Evolutionary conservation across 2,113 vertebrate genomes (phyloP), one percentile per base, ranked within the genome.

Genomic region (Lepus europaeus): DNA sequence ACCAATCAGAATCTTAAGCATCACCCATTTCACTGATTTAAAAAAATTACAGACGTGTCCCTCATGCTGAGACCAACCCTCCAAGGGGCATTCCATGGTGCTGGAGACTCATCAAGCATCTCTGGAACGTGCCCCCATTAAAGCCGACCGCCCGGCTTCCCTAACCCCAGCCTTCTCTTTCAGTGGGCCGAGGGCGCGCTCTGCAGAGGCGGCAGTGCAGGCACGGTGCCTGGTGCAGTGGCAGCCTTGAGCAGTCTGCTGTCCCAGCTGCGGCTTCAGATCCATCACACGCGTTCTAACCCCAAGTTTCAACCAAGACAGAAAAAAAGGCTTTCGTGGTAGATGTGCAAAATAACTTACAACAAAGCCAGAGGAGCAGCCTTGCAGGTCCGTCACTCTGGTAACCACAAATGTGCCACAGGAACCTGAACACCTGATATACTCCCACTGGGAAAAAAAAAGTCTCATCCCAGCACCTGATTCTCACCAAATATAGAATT

Each of bases 321-420:
- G 17, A 64, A 10, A 56, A 9, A 66, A 72, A 11, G 11, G 10
- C 33, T 49, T 12, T 6, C 4, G 2, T 7, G 13, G 0, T 2
- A 36, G 11, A 74, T 31, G 23, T 3, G 53, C 51, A 85, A 59
- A 69, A 68, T 16, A 59, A n/a, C 9, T n/a, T 79, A 31, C 10
- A 78, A 25, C 79, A 31, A 64, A 64, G 56, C 29, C 8, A 31
- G 59, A 69, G 16, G 19, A 29, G 4, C 31, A 9, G 23, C 22
- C 69, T 1, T 91, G 56, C 19, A 76, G 22, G 63, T 23, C 85
- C n/a, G 19, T 5, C 29, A 2, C 8, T 81, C 49, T 73, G 27
- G 51, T 53, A 63, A 78, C n/a, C 51, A 20, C n/a, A 39, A 45
- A 74, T 1, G 25, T 29, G 66, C 49, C 83, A 59, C 4, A 36